Base-by-base conservation (phyloP, 2,888 invertebrate species). In the Chalcosyrphus nemorum region DNA sequence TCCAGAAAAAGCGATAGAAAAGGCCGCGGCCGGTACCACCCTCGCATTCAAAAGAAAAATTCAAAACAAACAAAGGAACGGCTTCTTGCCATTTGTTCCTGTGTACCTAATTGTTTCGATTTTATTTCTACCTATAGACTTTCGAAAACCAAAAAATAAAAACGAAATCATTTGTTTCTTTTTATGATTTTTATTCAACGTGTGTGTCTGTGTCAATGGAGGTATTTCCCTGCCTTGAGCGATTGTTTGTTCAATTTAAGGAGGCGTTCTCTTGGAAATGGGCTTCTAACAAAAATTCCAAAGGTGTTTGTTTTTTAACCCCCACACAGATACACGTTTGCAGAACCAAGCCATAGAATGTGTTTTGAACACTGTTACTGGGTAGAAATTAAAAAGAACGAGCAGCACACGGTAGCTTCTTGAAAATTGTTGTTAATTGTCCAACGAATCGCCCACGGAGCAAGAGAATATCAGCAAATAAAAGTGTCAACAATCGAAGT, bases 401-500 rank as follows among this genome's bases (percentile, higher is more conserved):
- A 2, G 4, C 41, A 9, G 38, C 21, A 13, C 19, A 52, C 35
- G 63, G 15, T 27, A 66, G 11, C 38, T 17, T n/a, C n/a, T n/a
- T 4, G 15, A 43, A 52, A 56, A 47, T 38, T 9, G 24, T 15
- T 52, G 43, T 65, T 70, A 77, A 63, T 77, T 77, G 54, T 47
- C 63, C 47, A 56, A 47, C 32, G 59, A 24, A 41, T 43, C 70
- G 47, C 70, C 70, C 57, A 70, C 70, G 35, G 4, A 35, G 9
- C 11, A n/a, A n/a, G n/a, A 7, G 17, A 29, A 54, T 68, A n/a
- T 17, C 17, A 43, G 45, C 56, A 27, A 59, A 80, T 66, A 66
- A 74, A 74, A 52, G 65, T 66, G 80, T 80, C 74, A 80, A 66
- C 66, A 74, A 66, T 59, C 43, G 32, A 29, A 43, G 59, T 38